Evolutionary conservation across 2,113 vertebrate genomes (phyloP).

Genomic region (Sula dactylatra): DNA sequence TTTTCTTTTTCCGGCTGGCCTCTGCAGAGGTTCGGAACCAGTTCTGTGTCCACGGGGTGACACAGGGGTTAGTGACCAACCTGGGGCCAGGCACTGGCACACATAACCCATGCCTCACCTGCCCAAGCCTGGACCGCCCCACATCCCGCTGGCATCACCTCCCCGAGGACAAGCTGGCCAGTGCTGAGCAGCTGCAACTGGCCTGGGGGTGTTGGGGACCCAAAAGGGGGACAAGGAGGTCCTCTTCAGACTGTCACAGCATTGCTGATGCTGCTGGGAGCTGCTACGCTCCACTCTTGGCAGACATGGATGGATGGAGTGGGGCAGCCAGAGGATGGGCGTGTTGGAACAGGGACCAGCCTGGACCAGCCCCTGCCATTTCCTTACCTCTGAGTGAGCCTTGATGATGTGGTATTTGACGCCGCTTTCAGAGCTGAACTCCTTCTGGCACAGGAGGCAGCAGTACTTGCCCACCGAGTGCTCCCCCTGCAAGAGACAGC

Average conservation of each 20-base stretch:
- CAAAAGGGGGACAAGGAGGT: background rate
- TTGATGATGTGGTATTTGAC: constrained; percentile 99
- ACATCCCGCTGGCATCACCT: accelerated
- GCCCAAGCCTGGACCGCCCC: background rate
- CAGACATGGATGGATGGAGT: background rate
- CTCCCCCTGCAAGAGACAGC: constrained; percentile 79
- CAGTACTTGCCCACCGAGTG: constrained; percentile 91
- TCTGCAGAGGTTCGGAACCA: constrained; percentile 91
- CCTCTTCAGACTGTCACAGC: background rate
- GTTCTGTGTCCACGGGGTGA: constrained; percentile 76
- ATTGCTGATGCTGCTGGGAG: background rate
- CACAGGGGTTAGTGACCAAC: background rate
- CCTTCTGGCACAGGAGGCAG: constrained; percentile 95
- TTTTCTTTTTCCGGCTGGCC: constrained; percentile 78
- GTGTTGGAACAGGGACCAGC: background rate
- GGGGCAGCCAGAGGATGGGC: accelerated
- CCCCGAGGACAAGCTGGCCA: background rate
- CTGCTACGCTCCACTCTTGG: background rate
- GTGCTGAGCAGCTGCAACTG: background rate
- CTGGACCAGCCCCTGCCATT: background rate
- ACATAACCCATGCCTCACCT: background rate
- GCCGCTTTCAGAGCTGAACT: constrained; percentile 96
- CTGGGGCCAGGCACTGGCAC: background rate
- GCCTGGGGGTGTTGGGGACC: background rate
- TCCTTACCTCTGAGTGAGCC: constrained; percentile 92